Conservation (phyloP, 2,888 invertebrate species). For the Epirrita christyi region DNA sequence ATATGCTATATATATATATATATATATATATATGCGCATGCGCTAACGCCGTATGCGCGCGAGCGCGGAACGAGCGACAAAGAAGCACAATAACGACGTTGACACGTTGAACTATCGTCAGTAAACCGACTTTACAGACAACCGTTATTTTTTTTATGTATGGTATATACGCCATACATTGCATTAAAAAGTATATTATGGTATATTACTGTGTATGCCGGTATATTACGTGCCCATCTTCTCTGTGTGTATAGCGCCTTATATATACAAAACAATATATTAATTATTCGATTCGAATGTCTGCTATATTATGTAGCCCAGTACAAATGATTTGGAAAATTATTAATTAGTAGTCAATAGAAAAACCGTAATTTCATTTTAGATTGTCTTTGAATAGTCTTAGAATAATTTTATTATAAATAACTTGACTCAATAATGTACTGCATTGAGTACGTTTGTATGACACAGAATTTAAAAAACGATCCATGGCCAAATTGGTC, state of each 20-base stretch:
- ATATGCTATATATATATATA: too few species aligned
- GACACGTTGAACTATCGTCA: too few species aligned
- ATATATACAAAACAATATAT: constrained; percentile 21
- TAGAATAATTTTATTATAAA: constrained; percentile 11
- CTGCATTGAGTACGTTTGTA: neutral
- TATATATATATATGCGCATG: too few species aligned
- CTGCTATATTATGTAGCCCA: constrained; percentile 22
- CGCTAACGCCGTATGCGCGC: too few species aligned
- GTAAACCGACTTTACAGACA: too few species aligned
- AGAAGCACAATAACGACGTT: too few species aligned
- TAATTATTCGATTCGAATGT: constrained; percentile 28
- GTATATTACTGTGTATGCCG: too few species aligned
- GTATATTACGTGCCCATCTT: too few species aligned
- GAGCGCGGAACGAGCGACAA: too few species aligned
- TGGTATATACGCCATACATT: too few species aligned
- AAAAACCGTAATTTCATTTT: constrained; percentile 30
- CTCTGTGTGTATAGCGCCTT: constrained; percentile 14
- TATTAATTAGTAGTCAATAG: constrained; percentile 1
- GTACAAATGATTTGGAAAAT: constrained; percentile 15
- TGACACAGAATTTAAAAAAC: constrained; percentile 2
- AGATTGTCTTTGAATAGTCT: constrained; percentile 8
- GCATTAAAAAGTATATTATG: too few species aligned
- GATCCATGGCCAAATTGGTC: too few species aligned
- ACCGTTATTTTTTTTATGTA: constrained; percentile 12
- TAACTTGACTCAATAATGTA: constrained; percentile 3